phyloP scores from a whole-genome alignment of 2,888 invertebrate genomes.

The Heliconius sara region DNA sequence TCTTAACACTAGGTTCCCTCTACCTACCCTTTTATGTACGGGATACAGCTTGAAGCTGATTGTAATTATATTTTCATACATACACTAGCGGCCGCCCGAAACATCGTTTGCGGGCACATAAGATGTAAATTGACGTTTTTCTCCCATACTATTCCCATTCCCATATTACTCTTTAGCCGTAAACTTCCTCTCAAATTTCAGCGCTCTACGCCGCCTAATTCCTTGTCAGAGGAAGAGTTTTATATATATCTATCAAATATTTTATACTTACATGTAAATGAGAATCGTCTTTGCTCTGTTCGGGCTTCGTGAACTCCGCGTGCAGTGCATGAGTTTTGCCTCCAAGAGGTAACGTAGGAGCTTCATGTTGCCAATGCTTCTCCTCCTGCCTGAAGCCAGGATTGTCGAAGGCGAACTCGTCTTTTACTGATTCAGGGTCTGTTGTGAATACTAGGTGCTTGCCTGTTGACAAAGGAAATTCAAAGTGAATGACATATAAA shows the following conservation, averaged over 20 bases:
- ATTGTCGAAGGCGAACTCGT: slow-evolving; percentile 91
- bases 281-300: slow-evolving; percentile 75
- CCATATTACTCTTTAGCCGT: too few relatives aligned
- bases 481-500: background rate
- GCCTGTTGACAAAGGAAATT: slow-evolving; percentile 75
- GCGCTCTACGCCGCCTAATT: background rate
- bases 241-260: background rate
- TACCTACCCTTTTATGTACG: too few relatives aligned
- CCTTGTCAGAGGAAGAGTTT: background rate
- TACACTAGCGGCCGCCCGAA: too few relatives aligned
- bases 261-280: slow-evolving; percentile 67
- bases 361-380: slow-evolving; percentile 76
- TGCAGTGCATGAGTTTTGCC: slow-evolving; percentile 70
- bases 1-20: too few relatives aligned
- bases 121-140: too few relatives aligned
- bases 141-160: too few relatives aligned
- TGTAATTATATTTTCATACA: background rate
- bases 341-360: slow-evolving; percentile 73
- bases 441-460: slow-evolving; percentile 89
- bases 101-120: too few relatives aligned
- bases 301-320: slow-evolving; percentile 75
- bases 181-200: too few relatives aligned
- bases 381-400: slow-evolving; percentile 87
- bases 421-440: slow-evolving; percentile 90
- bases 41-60: background rate